phyloP scores from a whole-genome alignment of 2,888 invertebrate genomes.

The Perizoma flavofasciatum region DNA sequence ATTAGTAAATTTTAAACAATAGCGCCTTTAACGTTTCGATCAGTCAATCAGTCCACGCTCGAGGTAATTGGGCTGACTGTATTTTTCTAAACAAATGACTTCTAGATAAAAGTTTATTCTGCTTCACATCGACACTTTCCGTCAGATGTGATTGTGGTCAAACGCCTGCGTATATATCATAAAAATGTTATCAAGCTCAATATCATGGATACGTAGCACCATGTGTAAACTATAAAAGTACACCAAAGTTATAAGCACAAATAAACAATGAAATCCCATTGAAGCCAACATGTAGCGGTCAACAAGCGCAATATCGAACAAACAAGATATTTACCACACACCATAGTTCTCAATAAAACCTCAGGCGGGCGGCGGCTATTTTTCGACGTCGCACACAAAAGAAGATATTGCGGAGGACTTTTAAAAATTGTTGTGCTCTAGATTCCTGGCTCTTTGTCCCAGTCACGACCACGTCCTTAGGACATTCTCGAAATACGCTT shows the following conservation, averaged over 20 bases:
- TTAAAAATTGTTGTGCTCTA: slow-evolving; percentile 62
- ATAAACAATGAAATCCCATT: neutral
- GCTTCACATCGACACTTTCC: too few relatives aligned
- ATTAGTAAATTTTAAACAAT: too few relatives aligned
- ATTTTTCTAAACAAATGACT: too few relatives aligned
- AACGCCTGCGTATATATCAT: too few relatives aligned
- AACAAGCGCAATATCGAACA: slow-evolving; percentile 30
- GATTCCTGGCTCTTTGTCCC: slow-evolving; percentile 64
- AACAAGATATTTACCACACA: slow-evolving; percentile 29
- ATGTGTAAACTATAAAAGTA: too few relatives aligned
- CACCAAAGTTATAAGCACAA: neutral
- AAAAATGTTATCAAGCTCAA: too few relatives aligned
- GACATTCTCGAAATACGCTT: slow-evolving; percentile 49
- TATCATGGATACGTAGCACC: too few relatives aligned
- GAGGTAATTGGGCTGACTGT: too few relatives aligned
- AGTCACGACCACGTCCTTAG: slow-evolving; percentile 62
- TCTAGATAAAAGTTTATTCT: too few relatives aligned
- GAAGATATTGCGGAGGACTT: slow-evolving; percentile 52
- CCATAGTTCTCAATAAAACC: slow-evolving; percentile 37
- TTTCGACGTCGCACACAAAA: slow-evolving; percentile 38
- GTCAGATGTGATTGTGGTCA: too few relatives aligned
- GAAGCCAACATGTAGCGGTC: slow-evolving; percentile 23
- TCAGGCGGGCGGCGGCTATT: slow-evolving; percentile 27
- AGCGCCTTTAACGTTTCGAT: too few relatives aligned
- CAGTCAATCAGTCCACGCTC: too few relatives aligned